Evolutionary conservation across 2,888 invertebrate species (phyloP).

Genomic region (Glyphotaelius pellucidus): DNA sequence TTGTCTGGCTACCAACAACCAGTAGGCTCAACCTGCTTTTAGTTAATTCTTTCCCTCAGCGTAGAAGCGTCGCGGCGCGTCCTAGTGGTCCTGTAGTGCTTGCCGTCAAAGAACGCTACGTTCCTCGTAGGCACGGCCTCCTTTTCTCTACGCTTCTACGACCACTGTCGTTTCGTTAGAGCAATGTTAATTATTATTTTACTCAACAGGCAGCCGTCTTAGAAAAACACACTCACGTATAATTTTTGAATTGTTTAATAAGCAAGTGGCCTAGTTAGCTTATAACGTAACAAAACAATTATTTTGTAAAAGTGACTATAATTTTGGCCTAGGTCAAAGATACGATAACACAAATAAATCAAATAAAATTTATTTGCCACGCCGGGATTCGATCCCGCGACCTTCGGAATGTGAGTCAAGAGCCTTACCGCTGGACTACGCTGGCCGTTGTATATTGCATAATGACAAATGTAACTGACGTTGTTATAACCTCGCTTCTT

Average conservation of each 20-base stretch:
- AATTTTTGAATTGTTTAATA: too few relatives aligned
- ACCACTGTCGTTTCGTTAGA: not conserved
- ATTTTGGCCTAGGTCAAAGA: too few relatives aligned
- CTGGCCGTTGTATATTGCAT: too few relatives aligned
- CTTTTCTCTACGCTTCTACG: not conserved
- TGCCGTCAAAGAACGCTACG: conserved; percentile 23
- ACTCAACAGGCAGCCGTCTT: not conserved
- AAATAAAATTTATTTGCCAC: too few relatives aligned
- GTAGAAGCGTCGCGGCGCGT: not conserved
- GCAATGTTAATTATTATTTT: conserved; percentile 36
- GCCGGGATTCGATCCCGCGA: too few relatives aligned
- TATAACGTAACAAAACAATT: not conserved
- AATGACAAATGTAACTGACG: too few relatives aligned
- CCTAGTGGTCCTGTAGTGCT: not conserved
- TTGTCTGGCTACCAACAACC: not conserved
- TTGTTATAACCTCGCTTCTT: too few relatives aligned
- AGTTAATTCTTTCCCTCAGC: not conserved
- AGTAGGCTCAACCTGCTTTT: not conserved
- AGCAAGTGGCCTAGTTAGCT: not conserved
- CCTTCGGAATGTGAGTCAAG: too few relatives aligned
- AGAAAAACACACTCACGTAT: not conserved
- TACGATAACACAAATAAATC: too few relatives aligned
- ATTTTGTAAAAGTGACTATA: not conserved
- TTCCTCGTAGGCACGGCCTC: conserved; percentile 17
- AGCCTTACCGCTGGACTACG: too few relatives aligned